phyloP scores from a whole-genome alignment of 2,888 invertebrate genomes.

The Hydrotaea diabolus region DNA sequence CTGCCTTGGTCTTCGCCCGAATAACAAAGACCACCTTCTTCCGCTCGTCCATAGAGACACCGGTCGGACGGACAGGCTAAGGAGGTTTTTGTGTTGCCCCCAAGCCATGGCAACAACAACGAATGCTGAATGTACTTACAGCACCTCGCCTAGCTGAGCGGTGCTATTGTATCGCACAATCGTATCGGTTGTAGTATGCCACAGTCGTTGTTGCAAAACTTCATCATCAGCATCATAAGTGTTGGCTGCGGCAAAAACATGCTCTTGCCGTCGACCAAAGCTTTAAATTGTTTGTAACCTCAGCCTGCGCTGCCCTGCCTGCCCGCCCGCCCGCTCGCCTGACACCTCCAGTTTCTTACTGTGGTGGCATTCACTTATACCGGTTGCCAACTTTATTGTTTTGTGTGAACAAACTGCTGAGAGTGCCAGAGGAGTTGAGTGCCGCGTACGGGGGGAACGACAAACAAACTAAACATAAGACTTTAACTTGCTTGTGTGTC shows the following conservation, averaged over 20 bases:
- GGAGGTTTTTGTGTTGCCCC: too few relatives aligned
- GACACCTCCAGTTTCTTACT: conserved; percentile 16
- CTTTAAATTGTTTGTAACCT: conserved; percentile 32
- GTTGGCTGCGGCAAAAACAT: not conserved
- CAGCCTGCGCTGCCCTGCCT: conserved; percentile 3
- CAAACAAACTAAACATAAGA: conserved; percentile 21
- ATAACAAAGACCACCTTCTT: too few relatives aligned
- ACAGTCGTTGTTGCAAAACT: conserved; percentile 33
- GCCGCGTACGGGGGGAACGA: not conserved
- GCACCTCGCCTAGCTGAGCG: not conserved
- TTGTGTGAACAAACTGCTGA: conserved; percentile 29
- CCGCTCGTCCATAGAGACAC: too few relatives aligned
- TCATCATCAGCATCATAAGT: not conserved
- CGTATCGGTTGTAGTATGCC: not conserved
- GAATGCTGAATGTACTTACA: too few relatives aligned
- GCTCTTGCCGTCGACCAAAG: not conserved
- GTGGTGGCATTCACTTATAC: conserved; percentile 25
- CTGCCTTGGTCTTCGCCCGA: not conserved
- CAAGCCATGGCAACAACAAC: too few relatives aligned
- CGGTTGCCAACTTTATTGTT: conserved; percentile 21
- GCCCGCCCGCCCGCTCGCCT: not conserved
- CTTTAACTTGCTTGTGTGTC: conserved; percentile 49
- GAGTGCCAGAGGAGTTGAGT: conserved; percentile 5
- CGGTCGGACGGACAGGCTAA: too few relatives aligned
- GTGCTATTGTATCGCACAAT: not conserved